Conservation (phyloP, 2,797 vertebrate genomes). For the Betta splendens region DNA sequence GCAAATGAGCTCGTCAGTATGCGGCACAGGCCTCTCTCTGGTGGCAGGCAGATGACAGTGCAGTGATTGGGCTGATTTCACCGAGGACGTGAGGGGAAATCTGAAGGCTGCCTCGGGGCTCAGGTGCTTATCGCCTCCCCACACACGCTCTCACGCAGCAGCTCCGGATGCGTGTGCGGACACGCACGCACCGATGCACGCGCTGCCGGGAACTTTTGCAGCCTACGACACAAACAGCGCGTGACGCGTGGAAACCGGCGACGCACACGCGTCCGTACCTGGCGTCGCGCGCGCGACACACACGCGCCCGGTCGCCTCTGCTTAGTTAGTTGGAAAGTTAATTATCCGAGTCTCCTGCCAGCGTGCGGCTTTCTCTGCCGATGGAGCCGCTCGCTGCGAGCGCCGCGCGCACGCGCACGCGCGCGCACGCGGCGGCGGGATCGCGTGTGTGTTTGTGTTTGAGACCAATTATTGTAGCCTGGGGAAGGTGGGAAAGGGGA, state of each 20-base stretch:
- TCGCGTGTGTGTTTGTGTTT: neutral
- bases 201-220: conserved; percentile 36
- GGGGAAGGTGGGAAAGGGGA: conserved; percentile 27
- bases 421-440: conserved; percentile 11
- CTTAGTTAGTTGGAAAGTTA: conserved; percentile 62
- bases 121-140: conserved; percentile 76
- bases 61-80: conserved; percentile 80
- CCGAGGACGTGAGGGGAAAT: conserved; percentile 76
- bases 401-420: conserved; percentile 24
- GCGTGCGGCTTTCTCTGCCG: conserved; percentile 17
- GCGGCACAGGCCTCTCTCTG: conserved; percentile 71
- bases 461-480: conserved; percentile 41
- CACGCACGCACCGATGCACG: conserved; percentile 3
- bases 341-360: conserved; percentile 62
- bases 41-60: conserved; percentile 76
- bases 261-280: conserved; percentile 4
- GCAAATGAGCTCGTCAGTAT: conserved; percentile 76
- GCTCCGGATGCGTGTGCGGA: neutral
- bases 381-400: conserved; percentile 21
- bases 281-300: conserved; percentile 7
- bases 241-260: conserved; percentile 4
- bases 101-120: conserved; percentile 73
- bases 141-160: conserved; percentile 44
- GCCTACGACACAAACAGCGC: neutral
- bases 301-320: conserved; percentile 21